Evolutionary conservation across 2,113 vertebrate species (phyloP), one percentile per base, ranked within the genome.

Genomic region (Percina caprodes): DNA sequence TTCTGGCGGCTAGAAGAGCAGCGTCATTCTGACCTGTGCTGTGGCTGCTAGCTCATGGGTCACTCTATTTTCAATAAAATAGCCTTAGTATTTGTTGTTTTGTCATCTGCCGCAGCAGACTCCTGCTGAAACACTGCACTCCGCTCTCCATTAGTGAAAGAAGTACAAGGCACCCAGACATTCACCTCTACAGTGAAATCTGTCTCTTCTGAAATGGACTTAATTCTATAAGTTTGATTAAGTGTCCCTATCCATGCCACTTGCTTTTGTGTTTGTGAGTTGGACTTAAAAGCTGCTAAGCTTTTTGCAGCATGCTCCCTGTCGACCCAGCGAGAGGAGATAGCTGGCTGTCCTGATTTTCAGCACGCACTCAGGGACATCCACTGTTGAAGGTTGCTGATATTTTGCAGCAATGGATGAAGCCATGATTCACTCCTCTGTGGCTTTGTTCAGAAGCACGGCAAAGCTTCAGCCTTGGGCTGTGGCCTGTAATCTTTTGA

Each of bases 61-160:
- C 68, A 14, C 48, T 39, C 46, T 56, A 55, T 65, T 90, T 88
- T 77, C 51, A 76, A 52, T 83, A 77, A 71, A 63, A 86, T 69
- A 81, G 61, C 54, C 46, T 79, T 80, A 80, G 81, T 84, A 59
- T 88, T 68, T 68, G 78, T 42, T 69, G 79, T 77, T 83, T 87
- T 88, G 65, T 80, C 62, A 77, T 77, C 54, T 54, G 18, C 51
- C 60, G 56, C 65, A 48, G 68, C 45, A 19, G 54, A 74, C 21
- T 66, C 60, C 69, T 73, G 61, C 24, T 23, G 42, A 58, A 58
- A 62, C 65, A 11, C 18, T 66, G 74, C 72, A 74, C 78, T 77
- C 83, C 69, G 78, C 75, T 86, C 72, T 81, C 72, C 86, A 86
- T 86, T 84, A 87, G 68, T 45, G 63, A 67, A 75, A 74, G 30